Evolutionary conservation across 2,797 vertebrate genomes (phyloP).

Genomic region (Huso huso): DNA sequence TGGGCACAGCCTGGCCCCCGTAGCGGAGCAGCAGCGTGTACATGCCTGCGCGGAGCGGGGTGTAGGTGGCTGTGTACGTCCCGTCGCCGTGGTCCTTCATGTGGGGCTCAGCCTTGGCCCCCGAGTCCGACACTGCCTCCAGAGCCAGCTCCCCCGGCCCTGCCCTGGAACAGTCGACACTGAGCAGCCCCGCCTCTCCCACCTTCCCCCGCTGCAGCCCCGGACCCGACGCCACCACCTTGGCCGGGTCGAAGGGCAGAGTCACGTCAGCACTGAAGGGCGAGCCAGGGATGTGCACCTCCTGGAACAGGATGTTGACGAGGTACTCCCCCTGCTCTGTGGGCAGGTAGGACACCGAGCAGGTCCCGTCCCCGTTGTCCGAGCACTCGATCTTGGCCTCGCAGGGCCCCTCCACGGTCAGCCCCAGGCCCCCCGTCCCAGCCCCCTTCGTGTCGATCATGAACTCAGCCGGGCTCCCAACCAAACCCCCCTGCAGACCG

Average conservation of each 20-base stretch:
- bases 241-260: constrained; percentile 84
- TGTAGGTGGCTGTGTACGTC: constrained; percentile 76
- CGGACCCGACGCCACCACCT: constrained; percentile 76
- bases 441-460: constrained; percentile 93
- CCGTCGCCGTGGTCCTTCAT: constrained; percentile 83
- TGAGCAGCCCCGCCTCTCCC: constrained; percentile 76
- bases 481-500: constrained; percentile 79
- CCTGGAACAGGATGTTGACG: constrained; percentile 93
- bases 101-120: constrained; percentile 68
- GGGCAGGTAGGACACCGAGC: constrained; percentile 92
- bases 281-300: constrained; percentile 85
- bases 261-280: constrained; percentile 81
- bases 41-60: constrained; percentile 76
- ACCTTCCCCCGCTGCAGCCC: constrained; percentile 86
- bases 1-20: constrained; percentile 73
- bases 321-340: constrained; percentile 91
- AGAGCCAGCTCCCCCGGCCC: constrained; percentile 75
- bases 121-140: constrained; percentile 72
- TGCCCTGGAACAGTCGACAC: constrained; percentile 78
- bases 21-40: constrained; percentile 86
- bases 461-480: constrained; percentile 83
- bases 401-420: constrained; percentile 91
- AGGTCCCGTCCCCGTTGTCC: constrained; percentile 91
- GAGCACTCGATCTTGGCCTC: constrained; percentile 97
- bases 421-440: constrained; percentile 84